phyloP scores from a whole-genome alignment of 2,113 vertebrate species.

The Tauraco erythrolophus region DNA sequence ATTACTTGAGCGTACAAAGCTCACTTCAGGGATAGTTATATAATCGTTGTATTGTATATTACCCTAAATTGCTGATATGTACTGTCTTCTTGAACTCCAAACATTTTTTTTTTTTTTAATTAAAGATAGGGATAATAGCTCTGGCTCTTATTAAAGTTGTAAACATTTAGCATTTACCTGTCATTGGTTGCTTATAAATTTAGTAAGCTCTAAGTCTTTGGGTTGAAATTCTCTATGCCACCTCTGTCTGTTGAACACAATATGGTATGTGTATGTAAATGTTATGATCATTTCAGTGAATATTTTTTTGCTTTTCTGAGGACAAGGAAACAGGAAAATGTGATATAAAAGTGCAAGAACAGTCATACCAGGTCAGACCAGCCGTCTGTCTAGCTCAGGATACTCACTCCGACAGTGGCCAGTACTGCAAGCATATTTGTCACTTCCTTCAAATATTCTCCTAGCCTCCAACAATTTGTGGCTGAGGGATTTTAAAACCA shows the following conservation, averaged over 20 bases:
- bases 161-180: background rate
- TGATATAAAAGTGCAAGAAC: slow-evolving; percentile 8
- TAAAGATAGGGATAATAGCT: background rate
- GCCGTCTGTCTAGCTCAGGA: background rate
- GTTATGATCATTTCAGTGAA: background rate
- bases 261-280: background rate
- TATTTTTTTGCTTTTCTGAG: background rate
- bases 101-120: background rate
- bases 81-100: background rate
- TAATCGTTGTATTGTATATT: background rate
- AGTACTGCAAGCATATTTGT: background rate
- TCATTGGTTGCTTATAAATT: background rate
- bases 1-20: background rate
- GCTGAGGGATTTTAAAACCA: slow-evolving; percentile 39
- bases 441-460: slow-evolving; percentile 30
- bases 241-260: background rate
- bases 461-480: slow-evolving; percentile 21
- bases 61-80: background rate
- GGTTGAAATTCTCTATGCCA: background rate
- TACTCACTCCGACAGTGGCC: background rate
- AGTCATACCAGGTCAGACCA: slow-evolving; percentile 48
- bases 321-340: background rate
- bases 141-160: background rate
- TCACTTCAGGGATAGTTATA: background rate
- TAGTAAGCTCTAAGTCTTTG: background rate